Evolutionary conservation across 2,113 vertebrate genomes (phyloP).

Genomic region (Daboia siamensis): DNA sequence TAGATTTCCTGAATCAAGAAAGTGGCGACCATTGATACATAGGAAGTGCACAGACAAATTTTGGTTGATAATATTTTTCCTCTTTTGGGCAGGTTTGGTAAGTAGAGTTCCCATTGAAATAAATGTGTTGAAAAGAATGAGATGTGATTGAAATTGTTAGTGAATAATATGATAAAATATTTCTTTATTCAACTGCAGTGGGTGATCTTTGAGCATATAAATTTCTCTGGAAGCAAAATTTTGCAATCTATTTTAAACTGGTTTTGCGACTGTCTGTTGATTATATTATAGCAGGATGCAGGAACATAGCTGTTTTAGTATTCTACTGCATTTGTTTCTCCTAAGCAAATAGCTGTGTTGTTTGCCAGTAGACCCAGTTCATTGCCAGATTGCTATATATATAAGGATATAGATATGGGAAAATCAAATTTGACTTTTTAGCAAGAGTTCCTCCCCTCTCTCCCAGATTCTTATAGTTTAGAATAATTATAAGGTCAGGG

Average conservation of each 20-base stretch:
- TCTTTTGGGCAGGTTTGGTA: constrained; percentile 77
- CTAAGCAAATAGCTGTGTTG: background rate
- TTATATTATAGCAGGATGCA: background rate
- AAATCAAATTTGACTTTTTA: background rate
- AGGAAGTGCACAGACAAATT: constrained; percentile 69
- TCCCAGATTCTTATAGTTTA: background rate
- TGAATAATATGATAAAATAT: background rate
- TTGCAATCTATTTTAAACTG: background rate
- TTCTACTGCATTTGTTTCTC: background rate
- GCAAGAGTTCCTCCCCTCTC: background rate
- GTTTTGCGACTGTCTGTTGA: background rate
- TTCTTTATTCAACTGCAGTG: background rate
- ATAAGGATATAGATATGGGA: background rate
- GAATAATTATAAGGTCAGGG: background rate
- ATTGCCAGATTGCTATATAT: background rate
- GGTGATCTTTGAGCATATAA: background rate
- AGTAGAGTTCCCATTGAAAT: constrained; percentile 35
- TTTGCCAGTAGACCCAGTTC: background rate
- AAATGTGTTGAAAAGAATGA: background rate
- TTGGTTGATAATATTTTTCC: constrained; percentile 74
- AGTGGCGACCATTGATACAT: constrained; percentile 69
- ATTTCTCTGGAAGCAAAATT: background rate
- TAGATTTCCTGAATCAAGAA: constrained; percentile 29
- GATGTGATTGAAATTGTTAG: background rate
- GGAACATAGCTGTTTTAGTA: background rate